Conservation (phyloP, 2,888 invertebrate genomes). For the Eupeodes luniger region DNA sequence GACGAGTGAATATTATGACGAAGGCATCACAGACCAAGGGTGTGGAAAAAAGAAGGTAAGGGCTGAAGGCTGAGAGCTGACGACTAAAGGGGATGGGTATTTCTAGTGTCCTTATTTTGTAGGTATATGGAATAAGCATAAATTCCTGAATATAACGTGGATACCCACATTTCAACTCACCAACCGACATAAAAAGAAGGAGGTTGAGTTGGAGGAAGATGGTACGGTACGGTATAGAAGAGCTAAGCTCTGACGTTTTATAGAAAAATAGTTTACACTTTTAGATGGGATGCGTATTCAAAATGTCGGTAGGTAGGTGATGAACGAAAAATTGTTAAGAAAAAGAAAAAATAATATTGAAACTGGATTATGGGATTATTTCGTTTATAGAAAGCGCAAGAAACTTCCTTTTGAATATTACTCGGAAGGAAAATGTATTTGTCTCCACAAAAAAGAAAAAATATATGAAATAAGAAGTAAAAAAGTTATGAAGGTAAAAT, state of each 20-base stretch:
- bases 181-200: not conserved
- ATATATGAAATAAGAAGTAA: not conserved
- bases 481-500: slow-evolving; percentile 25
- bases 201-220: too few species aligned
- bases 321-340: slow-evolving; percentile 5
- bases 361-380: slow-evolving; percentile 40
- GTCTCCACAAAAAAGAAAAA: not conserved
- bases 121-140: slow-evolving; percentile 32
- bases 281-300: slow-evolving; percentile 27
- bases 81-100: not conserved
- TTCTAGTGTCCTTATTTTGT: not conserved
- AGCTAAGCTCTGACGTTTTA: slow-evolving; percentile 23
- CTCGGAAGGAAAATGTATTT: not conserved
- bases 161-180: not conserved
- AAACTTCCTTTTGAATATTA: slow-evolving; percentile 22
- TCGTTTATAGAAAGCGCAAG: slow-evolving; percentile 21
- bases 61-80: too few species aligned
- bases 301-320: not conserved
- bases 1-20: slow-evolving; percentile 34
- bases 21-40: not conserved
- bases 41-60: too few species aligned
- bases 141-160: slow-evolving; percentile 26
- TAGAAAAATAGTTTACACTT: slow-evolving; percentile 37
- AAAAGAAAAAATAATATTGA: slow-evolving; percentile 6
- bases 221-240: too few species aligned